Conservation (phyloP, 2,888 invertebrate genomes). For the Anodontia alba region DNA sequence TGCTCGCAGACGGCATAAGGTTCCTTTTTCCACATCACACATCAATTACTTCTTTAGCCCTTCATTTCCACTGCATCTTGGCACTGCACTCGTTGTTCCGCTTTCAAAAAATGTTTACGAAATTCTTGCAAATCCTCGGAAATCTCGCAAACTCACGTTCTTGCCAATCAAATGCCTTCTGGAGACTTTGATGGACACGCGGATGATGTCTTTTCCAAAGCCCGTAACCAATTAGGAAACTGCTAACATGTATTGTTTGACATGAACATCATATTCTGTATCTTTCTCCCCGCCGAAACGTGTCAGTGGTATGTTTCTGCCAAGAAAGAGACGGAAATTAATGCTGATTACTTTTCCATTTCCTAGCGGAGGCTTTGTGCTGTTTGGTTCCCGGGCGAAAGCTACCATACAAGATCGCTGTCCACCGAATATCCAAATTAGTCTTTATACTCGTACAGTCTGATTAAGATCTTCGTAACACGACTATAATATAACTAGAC, state of each 20-base stretch:
- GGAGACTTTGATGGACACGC: constrained; percentile 40
- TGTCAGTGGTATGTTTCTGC: constrained; percentile 9
- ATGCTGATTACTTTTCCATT: constrained; percentile 14
- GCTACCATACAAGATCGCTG: no score
- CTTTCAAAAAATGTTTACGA: neutral
- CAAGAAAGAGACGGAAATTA: neutral
- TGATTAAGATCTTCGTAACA: no score
- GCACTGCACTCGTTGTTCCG: neutral
- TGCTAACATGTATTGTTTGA: constrained; percentile 16
- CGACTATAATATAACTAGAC: no score
- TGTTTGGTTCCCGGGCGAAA: no score
- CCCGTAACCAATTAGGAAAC: constrained; percentile 37
- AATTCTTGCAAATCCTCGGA: constrained; percentile 6
- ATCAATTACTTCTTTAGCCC: no score
- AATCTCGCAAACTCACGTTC: constrained; percentile 7
- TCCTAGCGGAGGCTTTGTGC: neutral
- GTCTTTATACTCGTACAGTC: no score
- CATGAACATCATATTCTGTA: constrained; percentile 14
- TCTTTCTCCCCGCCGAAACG: constrained; percentile 1
- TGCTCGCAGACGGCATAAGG: no score
- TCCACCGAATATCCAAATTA: no score
- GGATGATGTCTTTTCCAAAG: constrained; percentile 45
- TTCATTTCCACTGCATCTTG: neutral
- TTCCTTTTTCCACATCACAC: no score
- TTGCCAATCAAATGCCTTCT: constrained; percentile 34